Conservation (phyloP, 2,888 invertebrate genomes). For the Atrina japonica region DNA sequence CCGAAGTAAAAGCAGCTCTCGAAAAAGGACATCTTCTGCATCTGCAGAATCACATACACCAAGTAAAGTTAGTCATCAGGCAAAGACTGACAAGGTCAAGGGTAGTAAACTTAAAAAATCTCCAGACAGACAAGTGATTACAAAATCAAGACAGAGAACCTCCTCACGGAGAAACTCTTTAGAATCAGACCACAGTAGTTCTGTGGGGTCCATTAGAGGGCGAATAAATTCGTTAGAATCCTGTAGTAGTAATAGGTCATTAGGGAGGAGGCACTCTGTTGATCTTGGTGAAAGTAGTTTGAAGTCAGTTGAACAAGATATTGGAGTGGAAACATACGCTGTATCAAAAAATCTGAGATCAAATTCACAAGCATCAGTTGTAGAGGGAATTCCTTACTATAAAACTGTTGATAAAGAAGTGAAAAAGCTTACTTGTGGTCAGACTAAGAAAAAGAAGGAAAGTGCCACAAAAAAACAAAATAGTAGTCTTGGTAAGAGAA, state of each 20-base stretch:
- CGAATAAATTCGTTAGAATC: conserved; percentile 17
- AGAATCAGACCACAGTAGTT: neutral
- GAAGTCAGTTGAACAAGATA: too few species aligned
- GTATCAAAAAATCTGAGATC: conserved; percentile 51
- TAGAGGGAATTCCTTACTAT: conserved; percentile 51
- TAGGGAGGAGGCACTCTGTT: conserved; percentile 4
- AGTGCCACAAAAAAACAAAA: conserved; percentile 45
- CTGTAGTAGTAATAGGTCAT: conserved; percentile 5
- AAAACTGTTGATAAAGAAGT: conserved; percentile 31
- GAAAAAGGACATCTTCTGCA: conserved; percentile 1
- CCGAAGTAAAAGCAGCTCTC: too few species aligned
- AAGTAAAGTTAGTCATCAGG: conserved; percentile 13
- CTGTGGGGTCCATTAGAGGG: conserved; percentile 5
- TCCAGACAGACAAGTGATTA: too few species aligned
- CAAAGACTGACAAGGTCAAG: neutral
- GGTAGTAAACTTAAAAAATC: too few species aligned
- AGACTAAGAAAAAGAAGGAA: conserved; percentile 18
- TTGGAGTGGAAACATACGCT: conserved; percentile 22
- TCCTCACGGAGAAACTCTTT: too few species aligned
- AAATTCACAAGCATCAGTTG: conserved; percentile 46
- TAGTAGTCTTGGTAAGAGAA: conserved; percentile 38
- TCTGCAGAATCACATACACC: conserved; percentile 1
- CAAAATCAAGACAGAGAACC: too few species aligned
- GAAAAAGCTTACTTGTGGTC: conserved; percentile 21
- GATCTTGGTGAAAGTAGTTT: conserved; percentile 5